Evolutionary conservation across 1,140 invertebrate species (phyloP), one percentile per base, ranked within the genome.

Genomic region (Dolichoris vasculosae): DNA sequence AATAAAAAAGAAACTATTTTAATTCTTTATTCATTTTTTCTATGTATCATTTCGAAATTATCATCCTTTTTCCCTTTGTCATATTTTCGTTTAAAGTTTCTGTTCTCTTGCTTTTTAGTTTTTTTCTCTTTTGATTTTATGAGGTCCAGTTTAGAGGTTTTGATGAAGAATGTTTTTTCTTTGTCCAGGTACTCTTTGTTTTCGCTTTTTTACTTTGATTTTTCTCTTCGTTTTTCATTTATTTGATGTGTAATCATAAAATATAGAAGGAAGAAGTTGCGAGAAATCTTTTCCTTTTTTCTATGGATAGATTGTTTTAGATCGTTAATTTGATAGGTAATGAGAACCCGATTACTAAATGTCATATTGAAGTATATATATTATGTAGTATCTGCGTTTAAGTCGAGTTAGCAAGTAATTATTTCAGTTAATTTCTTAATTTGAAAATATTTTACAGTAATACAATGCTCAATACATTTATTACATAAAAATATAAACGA

Each of bases 131-230:
- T 84, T 67, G 8, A 30, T 59, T 79, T 84, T 71, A 73, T 35
- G 63, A 71, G 77, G 26, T 32, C 59, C 64, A 38, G 40, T 59
- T 84, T 79, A 55, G 76, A 48, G 63, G 20, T 79, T 59, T 83
- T 64, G 83, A 85, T 85, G 83, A 85, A 85, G 80, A 80, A 79
- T 77, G 23, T 43, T 69, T 84, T 71, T 76, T 83, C 82, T 67
- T 81, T 67, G 32, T 11, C 17, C 48, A 35, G 32, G 30, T 17
- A 35, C 69, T 38, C 55, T 38, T 83, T 83, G 67, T 83, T 82
- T 59, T 26, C 26, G 1, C 77, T 51, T 63, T 85, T 67, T 75
- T 17, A 30, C 69, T 13, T 51, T 71, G n/a, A n/a, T 38, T 79
- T 59, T 20, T 20, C 43, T 55, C 17, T 55, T 67, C 3, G 35